Base-by-base conservation (phyloP, 2,888 invertebrate genomes). In the Epistrophe grossulariae region DNA sequence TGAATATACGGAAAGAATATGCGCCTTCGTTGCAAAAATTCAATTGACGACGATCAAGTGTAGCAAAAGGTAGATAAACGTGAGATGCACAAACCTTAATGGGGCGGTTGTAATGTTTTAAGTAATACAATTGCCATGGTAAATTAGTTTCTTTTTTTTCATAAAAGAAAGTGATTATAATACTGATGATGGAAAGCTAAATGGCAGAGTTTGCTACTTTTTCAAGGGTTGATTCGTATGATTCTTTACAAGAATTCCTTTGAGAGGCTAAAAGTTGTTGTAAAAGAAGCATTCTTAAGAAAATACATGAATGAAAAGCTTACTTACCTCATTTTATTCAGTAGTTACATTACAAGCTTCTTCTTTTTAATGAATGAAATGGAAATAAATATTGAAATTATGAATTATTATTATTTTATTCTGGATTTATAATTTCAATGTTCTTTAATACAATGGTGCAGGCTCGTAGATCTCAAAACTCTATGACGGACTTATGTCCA, bases 11-110 rank as follows among this genome's bases (percentile, higher is more conserved):
- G 40, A 50, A 64, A 62, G 43, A 66, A 70, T 28, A 70, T 45
- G 66, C 43, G 70, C 73, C 74, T 55, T 79, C 35, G 60, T 55
- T 19, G 81, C 70, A 70, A 79, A 85, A 74, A 82, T 81, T 85
- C 78, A 82, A 85, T 85, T 79, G 82, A 82, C 71, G 59, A 70
- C 64, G 78, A 82, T 85, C 85, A 85, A 85, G 85, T 81, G 73
- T 62, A 31, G 68, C 66, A 77, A 60, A 81, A 80, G 38, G 77
- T 70, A 82, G 82, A 85, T 82, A 85, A 71, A 71, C 40, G 70
- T 59, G 64, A 62, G 60, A 73, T 72, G 71, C 66, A 50, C 68
- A 81, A 57, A 73, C 77, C 72, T 45, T 71, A 82, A 82, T 64
- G 50, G 57, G 55, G 17, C 24, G 24, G 70, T 57, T 57, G 70